Conservation (phyloP, 92 coral and sea anemone genomes). For the Zoanthus sociatus region DNA sequence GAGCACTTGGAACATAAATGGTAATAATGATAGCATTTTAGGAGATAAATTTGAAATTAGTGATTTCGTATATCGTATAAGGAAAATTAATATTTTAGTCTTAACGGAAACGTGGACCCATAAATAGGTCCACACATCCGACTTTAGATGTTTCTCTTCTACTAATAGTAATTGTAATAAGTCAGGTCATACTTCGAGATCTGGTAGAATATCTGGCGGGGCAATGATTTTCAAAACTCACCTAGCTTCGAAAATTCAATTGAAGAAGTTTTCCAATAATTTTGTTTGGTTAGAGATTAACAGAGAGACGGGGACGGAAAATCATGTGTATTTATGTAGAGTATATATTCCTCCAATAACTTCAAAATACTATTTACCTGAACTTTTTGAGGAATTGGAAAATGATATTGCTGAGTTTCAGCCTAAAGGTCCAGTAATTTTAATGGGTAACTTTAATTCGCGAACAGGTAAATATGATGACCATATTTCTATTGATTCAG, state of each 20-base stretch:
- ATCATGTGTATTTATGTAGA: constrained; percentile 28
- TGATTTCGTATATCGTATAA: neutral
- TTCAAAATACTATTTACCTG: constrained; percentile 26
- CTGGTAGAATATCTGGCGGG: constrained; percentile 6
- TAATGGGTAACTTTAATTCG: neutral
- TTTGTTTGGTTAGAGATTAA: constrained; percentile 45
- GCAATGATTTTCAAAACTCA: constrained; percentile 12
- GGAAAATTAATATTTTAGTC: constrained; percentile 1
- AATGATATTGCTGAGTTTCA: constrained; percentile 24
- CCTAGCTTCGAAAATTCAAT: neutral
- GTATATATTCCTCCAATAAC: constrained; percentile 31
- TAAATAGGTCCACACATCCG: neutral
- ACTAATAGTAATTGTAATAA: neutral
- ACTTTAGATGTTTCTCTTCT: neutral
- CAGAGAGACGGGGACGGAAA: neutral
- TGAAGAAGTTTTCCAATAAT: constrained; percentile 13
- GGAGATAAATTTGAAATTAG: neutral
- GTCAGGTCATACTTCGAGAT: neutral
- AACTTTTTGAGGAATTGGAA: constrained; percentile 39
- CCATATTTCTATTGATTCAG: neutral
- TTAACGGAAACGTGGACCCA: neutral
- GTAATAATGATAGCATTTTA: neutral
- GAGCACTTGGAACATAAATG: constrained; percentile 3
- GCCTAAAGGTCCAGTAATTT: neutral
- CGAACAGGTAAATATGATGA: constrained; percentile 2